A percentile compares a stretch with the other conserved stretches of the same genome.
Evolutionary conservation across 2,797 vertebrate genomes (phyloP).

Genomic region (Silurus aristotelis): DNA sequence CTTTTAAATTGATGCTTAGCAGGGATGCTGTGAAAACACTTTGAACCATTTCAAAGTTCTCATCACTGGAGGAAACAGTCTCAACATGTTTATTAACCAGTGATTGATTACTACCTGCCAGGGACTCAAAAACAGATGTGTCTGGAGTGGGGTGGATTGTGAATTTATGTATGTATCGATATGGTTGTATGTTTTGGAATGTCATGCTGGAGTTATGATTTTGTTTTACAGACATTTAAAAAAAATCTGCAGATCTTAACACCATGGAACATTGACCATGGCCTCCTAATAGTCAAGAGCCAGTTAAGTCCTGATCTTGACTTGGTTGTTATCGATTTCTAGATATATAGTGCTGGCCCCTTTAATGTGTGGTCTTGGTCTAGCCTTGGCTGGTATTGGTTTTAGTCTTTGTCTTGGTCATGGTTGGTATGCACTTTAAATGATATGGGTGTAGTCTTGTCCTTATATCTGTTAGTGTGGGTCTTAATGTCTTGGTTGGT

Average conservation of each 20-base stretch:
- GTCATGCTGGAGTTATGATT: slow-evolving; percentile 40
- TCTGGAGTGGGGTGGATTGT: background rate
- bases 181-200: background rate
- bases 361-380: background rate
- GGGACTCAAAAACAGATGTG: background rate
- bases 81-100: slow-evolving; percentile 6
- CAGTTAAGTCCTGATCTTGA: background rate
- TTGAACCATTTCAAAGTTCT: background rate
- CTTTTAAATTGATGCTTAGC: slow-evolving; percentile 18
- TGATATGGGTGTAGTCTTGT: background rate
- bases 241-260: background rate
- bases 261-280: background rate
- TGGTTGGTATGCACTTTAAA: background rate
- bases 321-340: background rate
- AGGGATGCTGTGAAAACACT: slow-evolving; percentile 5
- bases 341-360: background rate
- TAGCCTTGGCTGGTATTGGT: background rate
- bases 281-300: background rate
- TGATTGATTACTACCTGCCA: slow-evolving; percentile 31
- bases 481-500: background rate
- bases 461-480: background rate
- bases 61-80: slow-evolving; percentile 4
- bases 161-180: background rate
- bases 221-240: background rate
- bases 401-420: background rate